These are phyloP conservation scores for Xestia rhomboidea DNA, from an alignment of 2,888 invertebrate species.

Conservation along the genomic window DNA sequence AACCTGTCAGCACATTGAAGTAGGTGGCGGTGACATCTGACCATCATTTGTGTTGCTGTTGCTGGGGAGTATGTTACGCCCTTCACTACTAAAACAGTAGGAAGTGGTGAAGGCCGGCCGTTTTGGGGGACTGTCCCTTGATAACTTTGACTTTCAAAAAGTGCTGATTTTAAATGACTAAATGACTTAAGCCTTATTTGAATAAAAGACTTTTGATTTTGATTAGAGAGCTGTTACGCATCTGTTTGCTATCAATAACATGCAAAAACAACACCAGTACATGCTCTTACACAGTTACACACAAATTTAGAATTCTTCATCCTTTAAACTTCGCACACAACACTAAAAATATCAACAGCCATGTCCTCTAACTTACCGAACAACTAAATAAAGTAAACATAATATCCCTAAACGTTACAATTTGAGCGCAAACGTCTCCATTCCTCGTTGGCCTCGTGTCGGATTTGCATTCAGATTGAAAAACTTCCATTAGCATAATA, in stretches of 20 bases:
- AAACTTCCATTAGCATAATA: conserved; percentile 74
- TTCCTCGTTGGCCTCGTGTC: conserved; percentile 54
- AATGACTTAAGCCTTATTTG: not conserved
- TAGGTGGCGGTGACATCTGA: not conserved
- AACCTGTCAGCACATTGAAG: not conserved
- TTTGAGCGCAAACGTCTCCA: conserved; percentile 46
- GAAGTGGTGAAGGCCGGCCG: not conserved
- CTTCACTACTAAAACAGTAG: not conserved
- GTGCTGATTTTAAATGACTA: not conserved
- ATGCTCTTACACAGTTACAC: not conserved
- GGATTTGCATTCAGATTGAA: conserved; percentile 78
- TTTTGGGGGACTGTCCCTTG: too few species aligned
- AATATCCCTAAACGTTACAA: conserved; percentile 41
- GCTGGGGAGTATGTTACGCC: not conserved
- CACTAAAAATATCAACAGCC: not conserved
- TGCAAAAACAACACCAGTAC: not conserved
- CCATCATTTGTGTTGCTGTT: too few species aligned
- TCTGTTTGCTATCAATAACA: not conserved
- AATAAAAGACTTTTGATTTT: not conserved
- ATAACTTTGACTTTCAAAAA: not conserved
- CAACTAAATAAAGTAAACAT: conserved; percentile 33
- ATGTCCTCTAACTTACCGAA: not conserved
- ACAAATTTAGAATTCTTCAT: not conserved
- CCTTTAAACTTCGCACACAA: not conserved
- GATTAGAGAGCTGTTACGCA: not conserved